Base-by-base conservation (phyloP, 2,113 vertebrate species). In the Genyomyrus donnyi region DNA sequence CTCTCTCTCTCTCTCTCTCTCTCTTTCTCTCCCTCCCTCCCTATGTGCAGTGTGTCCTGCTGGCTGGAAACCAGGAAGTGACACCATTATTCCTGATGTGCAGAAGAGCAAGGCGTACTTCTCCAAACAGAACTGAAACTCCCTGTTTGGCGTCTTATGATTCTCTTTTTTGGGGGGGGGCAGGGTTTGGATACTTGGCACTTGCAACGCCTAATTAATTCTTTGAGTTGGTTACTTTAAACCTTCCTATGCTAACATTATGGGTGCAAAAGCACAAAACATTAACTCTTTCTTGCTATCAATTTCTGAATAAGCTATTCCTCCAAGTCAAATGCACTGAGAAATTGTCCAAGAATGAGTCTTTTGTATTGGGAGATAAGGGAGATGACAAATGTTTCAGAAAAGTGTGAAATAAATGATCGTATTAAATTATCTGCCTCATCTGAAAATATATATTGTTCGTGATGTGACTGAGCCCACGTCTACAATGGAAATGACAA, bases 81-180 rank as follows among this genome's bases (percentile, higher is more conserved):
- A 97, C 92, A 98, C 98, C 2, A 98, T 98, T 91, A 90, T 97
- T 91, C 97, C 97, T 0, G 96, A 96, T 0, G 96, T 98, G 9
- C 92, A 97, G 11, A 96, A 97, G 92, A 98, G 97, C 96, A 98
- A 98, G 93, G 94, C 93, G 0, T 98, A 95, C 91, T 98, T 98
- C 92, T 95, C 97, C 86, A 97, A 98, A 92, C 96, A 98, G 94
- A 95, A 94, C 27, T 92, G 87, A 94, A 89, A 77, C 15, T 39
- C 5, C 15, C 74, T 3, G 6, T 17, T 77, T 39, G 31, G 74
- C 1, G 15, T 77, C 3, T 42, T 77, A 39, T 77, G 11, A 77
- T 42, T 19, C 1, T 42, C 3, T 77, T 39, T 74, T 62, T 58
- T 8, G 52, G 52, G 5, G 4, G 4, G 17, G 17, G 17, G 17